Percentiles rank a stretch among this genome's conserved stretches.
Conservation (phyloP, 2,888 invertebrate species). For the Helleia helle region DNA sequence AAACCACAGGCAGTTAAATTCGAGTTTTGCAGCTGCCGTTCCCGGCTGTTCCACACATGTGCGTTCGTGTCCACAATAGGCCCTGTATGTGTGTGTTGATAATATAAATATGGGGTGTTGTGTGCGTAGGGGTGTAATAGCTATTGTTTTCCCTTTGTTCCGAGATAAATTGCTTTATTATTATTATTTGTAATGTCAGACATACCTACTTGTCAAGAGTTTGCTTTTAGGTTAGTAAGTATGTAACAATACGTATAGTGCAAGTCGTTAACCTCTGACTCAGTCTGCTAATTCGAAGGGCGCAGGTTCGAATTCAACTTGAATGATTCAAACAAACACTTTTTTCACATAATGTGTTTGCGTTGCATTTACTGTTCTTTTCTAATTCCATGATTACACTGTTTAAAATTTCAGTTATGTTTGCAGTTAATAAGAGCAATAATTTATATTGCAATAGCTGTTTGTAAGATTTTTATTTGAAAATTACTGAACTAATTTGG, state of each 20-base stretch:
- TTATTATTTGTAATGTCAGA: slow-evolving; percentile 17
- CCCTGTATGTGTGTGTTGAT: slow-evolving; percentile 23
- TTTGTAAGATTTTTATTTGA: too few species aligned
- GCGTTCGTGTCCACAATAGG: slow-evolving; percentile 23
- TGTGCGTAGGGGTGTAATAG: slow-evolving; percentile 26
- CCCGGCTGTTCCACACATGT: slow-evolving; percentile 35
- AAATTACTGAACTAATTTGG: too few species aligned
- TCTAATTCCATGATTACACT: too few species aligned
- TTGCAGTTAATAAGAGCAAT: too few species aligned
- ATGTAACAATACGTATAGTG: neutral
- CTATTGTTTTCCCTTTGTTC: slow-evolving; percentile 29
- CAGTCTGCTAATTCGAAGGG: neutral
- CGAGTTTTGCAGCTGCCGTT: slow-evolving; percentile 67
- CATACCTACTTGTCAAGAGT: slow-evolving; percentile 12
- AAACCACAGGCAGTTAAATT: slow-evolving; percentile 41
- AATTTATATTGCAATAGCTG: too few species aligned
- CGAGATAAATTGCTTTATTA: slow-evolving; percentile 29
- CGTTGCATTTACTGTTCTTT: too few species aligned
- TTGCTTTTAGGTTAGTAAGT: slow-evolving; percentile 9
- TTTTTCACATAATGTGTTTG: neutral
- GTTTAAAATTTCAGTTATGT: too few species aligned
- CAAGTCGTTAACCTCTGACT: slow-evolving; percentile 1
- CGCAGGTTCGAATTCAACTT: neutral
- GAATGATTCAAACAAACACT: neutral
- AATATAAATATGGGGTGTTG: slow-evolving; percentile 24